Conservation (phyloP, 2,113 vertebrate genomes). For the Micronycteris hirsuta region DNA sequence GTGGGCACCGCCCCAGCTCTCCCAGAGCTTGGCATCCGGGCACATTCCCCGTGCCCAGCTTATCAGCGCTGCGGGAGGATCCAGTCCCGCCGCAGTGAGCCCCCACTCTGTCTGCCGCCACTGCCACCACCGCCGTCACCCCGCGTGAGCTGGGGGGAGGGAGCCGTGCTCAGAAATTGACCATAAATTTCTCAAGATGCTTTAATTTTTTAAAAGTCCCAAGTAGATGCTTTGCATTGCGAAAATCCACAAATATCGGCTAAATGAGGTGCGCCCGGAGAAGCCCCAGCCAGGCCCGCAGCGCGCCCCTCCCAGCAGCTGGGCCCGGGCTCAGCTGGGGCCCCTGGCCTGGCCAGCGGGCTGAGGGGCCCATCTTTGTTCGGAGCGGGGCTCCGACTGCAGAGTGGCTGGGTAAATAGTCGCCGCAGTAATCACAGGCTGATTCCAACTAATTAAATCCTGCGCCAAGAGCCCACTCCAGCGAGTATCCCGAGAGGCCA, state of each 20-base stretch:
- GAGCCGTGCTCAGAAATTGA: constrained; percentile 23
- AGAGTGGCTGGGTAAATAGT: constrained; percentile 94
- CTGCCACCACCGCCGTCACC: accelerated
- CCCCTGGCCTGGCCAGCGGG: constrained; percentile 58
- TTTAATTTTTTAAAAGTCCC: constrained; percentile 78
- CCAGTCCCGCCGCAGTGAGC: not conserved
- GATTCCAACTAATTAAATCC: constrained; percentile 98
- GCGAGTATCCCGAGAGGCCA: constrained; percentile 86
- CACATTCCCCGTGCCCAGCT: not conserved
- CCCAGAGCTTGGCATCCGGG: not conserved
- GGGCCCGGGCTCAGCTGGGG: constrained; percentile 64
- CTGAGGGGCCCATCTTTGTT: constrained; percentile 81
- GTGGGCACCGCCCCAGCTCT: not conserved
- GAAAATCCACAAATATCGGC: constrained; percentile 68
- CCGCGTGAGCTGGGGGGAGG: not conserved
- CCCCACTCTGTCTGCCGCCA: not conserved
- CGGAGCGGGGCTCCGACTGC: constrained; percentile 88
- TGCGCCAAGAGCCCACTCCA: constrained; percentile 94
- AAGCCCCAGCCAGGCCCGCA: not conserved
- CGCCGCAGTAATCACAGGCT: constrained; percentile 91
- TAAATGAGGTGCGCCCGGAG: constrained; percentile 53
- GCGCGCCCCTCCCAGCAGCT: constrained; percentile 53
- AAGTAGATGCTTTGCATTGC: constrained; percentile 65
- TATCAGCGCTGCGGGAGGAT: not conserved
- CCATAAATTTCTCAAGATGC: constrained; percentile 72